Base-by-base conservation (phyloP, 2,797 vertebrate genomes). In the Danio jaintianensis region DNA sequence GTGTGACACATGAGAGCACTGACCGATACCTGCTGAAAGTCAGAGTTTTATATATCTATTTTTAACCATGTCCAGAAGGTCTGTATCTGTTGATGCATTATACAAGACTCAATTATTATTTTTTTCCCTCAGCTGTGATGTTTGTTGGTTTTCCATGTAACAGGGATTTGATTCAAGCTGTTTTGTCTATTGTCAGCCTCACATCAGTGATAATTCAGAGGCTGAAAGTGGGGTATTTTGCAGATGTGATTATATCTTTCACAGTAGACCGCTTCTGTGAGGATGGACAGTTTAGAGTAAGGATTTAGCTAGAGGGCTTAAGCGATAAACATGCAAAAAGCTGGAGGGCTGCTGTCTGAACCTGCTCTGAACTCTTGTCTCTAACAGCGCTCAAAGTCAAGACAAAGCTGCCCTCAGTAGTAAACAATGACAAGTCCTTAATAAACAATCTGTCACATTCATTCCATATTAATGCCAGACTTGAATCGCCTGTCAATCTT, bases 401-500 rank as follows among this genome's bases (percentile, higher is more conserved):
- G 79, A 56, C 83, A 64, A 82, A 87, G 83, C 84, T 76, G 77
- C 90, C 92, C 91, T 89, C 81, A 78, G 85, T 88, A 86, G 90
- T 93, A 93, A 92, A 93, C 91, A 94, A 90, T 90, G 91, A 89
- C 91, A 88, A 90, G 85, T 89, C 88, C 92, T 90, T 92, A 93
- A 94, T 92, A 93, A 94, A 94, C 91, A 94, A 91, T 92, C 91
- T 91, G 89, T 88, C 87, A 92, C 74, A 89, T 92, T 93, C 92
- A 92, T 89, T 91, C 89, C 53, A 82, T 91, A 90, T 93, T 93
- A 93, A 94, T 93, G 92, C 90, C 90, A 82, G 87, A 90, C 90
- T 93, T 91, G 92, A 87, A 91, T 93, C 90, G 90, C 88, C 87
- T 93, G 92, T 93, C 93, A 92, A 89, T 94, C 93, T 93, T 94